Evolutionary conservation across 2,888 invertebrate genomes (phyloP).

Genomic region (Microplitis manilae): DNA sequence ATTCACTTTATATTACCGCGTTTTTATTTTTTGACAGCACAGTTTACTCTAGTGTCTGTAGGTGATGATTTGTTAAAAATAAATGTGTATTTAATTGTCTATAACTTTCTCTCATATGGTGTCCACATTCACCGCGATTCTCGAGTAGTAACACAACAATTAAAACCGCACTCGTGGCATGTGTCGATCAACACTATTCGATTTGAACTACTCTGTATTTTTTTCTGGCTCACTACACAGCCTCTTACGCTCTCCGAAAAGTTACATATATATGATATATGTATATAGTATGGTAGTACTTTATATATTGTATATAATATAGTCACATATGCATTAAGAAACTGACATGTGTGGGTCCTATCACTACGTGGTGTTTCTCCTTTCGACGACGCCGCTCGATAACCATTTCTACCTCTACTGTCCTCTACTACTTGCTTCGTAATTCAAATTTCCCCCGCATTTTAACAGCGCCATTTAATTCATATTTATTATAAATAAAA

Average conservation of each 20-base stretch:
- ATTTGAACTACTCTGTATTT: not conserved
- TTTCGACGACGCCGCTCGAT: conserved; percentile 1
- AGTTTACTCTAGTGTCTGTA: too few species aligned
- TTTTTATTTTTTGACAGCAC: too few species aligned
- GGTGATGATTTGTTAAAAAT: not conserved
- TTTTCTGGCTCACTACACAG: not conserved
- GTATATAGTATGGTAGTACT: not conserved
- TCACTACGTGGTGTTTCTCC: conserved; percentile 6
- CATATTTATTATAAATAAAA: not conserved
- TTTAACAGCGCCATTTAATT: not conserved
- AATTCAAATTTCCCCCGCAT: conserved; percentile 5
- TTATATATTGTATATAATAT: not conserved
- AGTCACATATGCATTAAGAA: not conserved
- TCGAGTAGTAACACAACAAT: not conserved
- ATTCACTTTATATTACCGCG: too few species aligned
- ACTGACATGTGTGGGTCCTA: not conserved
- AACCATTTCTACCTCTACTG: not conserved
- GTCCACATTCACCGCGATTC: not conserved
- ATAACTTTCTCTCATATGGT: not conserved
- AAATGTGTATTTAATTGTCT: not conserved
- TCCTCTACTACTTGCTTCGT: not conserved
- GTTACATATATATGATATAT: not conserved
- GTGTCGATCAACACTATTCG: not conserved
- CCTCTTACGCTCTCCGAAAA: not conserved
- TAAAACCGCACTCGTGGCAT: not conserved